Evolutionary conservation across 2,113 vertebrate genomes (phyloP).

Genomic region (Amblyopsis rosae): DNA sequence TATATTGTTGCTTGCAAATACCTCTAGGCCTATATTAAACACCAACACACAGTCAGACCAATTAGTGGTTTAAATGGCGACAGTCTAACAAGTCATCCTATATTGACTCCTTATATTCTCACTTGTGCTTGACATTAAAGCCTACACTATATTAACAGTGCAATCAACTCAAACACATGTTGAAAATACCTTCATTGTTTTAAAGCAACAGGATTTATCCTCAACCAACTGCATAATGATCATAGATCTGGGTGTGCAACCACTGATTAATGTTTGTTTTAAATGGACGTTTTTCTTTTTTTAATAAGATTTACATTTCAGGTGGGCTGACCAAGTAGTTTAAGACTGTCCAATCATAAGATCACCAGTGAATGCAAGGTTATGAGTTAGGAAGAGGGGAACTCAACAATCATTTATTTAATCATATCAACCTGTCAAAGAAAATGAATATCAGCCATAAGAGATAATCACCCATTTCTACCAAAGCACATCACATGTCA

Average conservation of each 20-base stretch:
- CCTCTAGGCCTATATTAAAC: constrained; percentile 35
- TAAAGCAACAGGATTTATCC: not conserved
- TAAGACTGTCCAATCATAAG: constrained; percentile 5
- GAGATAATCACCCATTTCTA: constrained; percentile 42
- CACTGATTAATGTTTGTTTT: constrained; percentile 24
- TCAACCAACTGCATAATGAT: not conserved
- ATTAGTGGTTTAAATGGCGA: constrained; percentile 44
- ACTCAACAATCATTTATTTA: constrained; percentile 14
- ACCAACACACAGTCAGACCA: constrained; percentile 54
- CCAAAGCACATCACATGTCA: constrained; percentile 13
- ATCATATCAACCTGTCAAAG: constrained; percentile 39
- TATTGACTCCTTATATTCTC: constrained; percentile 46
- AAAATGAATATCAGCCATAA: constrained; percentile 10
- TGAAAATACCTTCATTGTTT: not conserved
- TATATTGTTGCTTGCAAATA: constrained; percentile 38
- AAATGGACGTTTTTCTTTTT: constrained; percentile 12
- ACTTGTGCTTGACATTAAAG: not conserved
- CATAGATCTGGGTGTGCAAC: not conserved
- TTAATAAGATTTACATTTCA: constrained; percentile 39
- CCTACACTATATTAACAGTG: not conserved
- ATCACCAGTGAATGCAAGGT: constrained; percentile 10
- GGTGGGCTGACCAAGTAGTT: constrained; percentile 37
- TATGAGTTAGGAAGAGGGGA: constrained; percentile 15
- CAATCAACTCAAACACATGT: constrained; percentile 13
- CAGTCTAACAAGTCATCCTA: constrained; percentile 32